Base-by-base conservation (phyloP, 2,797 vertebrate genomes). In the Perdix hodgsoniae region DNA sequence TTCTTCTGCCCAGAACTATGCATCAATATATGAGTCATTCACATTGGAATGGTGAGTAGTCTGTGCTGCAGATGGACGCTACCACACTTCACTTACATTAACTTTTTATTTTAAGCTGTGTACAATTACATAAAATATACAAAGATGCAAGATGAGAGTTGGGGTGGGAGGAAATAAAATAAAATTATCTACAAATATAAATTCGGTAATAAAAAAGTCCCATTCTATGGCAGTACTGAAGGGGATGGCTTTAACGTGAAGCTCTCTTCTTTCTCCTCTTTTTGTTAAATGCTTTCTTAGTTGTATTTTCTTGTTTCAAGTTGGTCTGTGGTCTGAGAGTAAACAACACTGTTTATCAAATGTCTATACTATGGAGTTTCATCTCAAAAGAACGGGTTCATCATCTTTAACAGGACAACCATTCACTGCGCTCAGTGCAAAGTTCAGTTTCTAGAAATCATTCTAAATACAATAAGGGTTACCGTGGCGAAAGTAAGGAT, bases 231-330 rank as follows among this genome's bases (percentile, higher is more conserved):
- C 33, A 54, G 9, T 88, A 37, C 54, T 72, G 73, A 80, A 84
- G n/a, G 54, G n/a, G 35, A n/a, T 0, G 7, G 37, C 54, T 94
- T 96, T 78, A 98, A 27, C 45, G 67, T 81, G 95, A 80, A 37
- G 87, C 45, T 97, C 96, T 98, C 91, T 97, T 98, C 94, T 96
- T 97, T 94, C 83, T 98, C 91, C 96, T 98, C 82, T 93, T 98
- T 96, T 96, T 98, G 95, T 95, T 98, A 93, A 96, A 92, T 59
- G 93, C 33, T 97, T 97, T 97, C 95, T 97, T 98, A 96, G 50
- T 96, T 94, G 92, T 67, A 73, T 85, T 94, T 89, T 94, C 96
- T 93, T 95, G 94, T 91, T 96, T 96, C 22, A 22, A 35, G 86
- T 71, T 83, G 42, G 83, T 78, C 74, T 97, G 97, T 70, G 97